Base-by-base conservation (phyloP, 2,113 vertebrate species). In the Ceuthmochares aereus region DNA sequence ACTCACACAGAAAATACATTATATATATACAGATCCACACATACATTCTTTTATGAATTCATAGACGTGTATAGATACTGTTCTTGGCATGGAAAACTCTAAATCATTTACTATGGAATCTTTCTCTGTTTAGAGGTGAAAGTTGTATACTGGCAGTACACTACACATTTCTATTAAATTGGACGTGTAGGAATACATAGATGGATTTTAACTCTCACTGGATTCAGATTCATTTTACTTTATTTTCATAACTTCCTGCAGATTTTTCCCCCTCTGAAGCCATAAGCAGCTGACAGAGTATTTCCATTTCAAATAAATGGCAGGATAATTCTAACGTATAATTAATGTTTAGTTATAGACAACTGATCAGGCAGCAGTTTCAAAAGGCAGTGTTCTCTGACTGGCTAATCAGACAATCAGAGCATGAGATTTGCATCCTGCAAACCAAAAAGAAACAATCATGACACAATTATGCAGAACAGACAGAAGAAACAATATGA, bases 351-450 rank as follows among this genome's bases (percentile, higher is more conserved):
- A 77, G 84, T 67, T 78, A 81, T 37, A 92, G 86, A 81, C 51
- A 95, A 89, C 49, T 0, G 6, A 95, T 91, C 69, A 91, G 79
- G 59, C 49, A 88, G 67, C 22, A 73, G 66, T 96, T 96, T 87
- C 83, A 36, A 63, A 88, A 70, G 42, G 37, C 63, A 2, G 0
- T 85, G 63, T 77, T 63, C 82, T 90, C 59, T 9, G 25, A 54
- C 40, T 62, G 32, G 14, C 70, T 94, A 94, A 90, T 95, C 87
- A 95, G 94, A 87, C 76, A 92, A 74, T 10, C 34, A 77, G 72
- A 90, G 78, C 34, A 88, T 59, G 37, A 52, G 91, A 95, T 95
- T 63, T 86, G 51, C 89, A 95, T 88, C 86, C 51, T 74, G 78
- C 80, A 77, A 96, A 80, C 16, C 86, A 87, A 85, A 58, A 83